Conservation (phyloP, 2,113 vertebrate species). For the Syngnathus scovelli region DNA sequence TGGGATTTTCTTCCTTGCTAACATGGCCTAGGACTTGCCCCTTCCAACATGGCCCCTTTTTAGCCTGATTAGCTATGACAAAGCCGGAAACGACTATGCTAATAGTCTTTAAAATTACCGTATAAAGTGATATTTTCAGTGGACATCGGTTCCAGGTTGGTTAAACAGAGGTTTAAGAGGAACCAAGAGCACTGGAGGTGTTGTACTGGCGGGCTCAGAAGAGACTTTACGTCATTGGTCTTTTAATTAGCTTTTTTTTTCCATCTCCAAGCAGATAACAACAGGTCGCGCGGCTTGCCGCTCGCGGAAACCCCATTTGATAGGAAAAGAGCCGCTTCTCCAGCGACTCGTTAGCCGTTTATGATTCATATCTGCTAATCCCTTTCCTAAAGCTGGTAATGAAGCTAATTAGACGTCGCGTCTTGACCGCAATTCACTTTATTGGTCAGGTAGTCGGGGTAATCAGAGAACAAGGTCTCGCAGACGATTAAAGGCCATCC, state of each 20-base stretch:
- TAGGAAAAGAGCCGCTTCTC: slow-evolving; percentile 21
- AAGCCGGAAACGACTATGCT: no score
- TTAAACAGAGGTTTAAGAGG: no score
- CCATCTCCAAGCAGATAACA: slow-evolving; percentile 10
- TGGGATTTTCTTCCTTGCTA: no score
- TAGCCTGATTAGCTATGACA: no score
- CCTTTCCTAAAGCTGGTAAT: slow-evolving; percentile 64
- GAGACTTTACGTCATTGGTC: slow-evolving; percentile 32
- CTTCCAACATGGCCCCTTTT: no score
- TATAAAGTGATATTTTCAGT: no score
- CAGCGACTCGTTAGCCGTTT: slow-evolving; percentile 54
- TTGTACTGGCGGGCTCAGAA: slow-evolving; percentile 56
- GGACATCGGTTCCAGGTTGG: no score
- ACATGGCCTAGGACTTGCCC: no score
- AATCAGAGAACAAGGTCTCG: slow-evolving; percentile 51
- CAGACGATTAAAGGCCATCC: slow-evolving; percentile 38
- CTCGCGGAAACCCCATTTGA: slow-evolving; percentile 29
- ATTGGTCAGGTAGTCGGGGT: slow-evolving; percentile 49
- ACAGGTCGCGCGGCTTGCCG: slow-evolving; percentile 27
- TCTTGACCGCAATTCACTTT: slow-evolving; percentile 54
- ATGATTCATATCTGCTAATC: slow-evolving; percentile 64
- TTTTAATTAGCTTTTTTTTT: slow-evolving; percentile 18
- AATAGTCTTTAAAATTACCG: no score
- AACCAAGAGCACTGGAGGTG: no score
- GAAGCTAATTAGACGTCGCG: slow-evolving; percentile 62